phyloP scores from a whole-genome alignment of 1,140 invertebrate species.

The Lucilia sericata region DNA sequence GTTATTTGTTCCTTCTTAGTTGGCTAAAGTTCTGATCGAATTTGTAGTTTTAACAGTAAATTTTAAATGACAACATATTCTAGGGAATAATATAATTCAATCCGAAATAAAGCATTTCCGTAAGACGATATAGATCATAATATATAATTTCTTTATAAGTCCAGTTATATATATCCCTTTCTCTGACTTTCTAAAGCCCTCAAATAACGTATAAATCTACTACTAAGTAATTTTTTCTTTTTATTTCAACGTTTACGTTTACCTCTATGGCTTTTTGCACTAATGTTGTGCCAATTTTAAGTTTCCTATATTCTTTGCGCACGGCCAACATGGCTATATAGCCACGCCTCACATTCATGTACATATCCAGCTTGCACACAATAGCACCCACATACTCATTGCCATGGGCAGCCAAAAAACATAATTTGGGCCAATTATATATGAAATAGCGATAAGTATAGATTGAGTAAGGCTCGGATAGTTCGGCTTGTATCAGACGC shows the following conservation, averaged over 20 bases:
- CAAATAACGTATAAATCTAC: no score
- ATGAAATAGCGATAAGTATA: slow-evolving; percentile 99
- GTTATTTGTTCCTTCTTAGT: no score
- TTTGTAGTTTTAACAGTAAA: no score
- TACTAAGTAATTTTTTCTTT: slow-evolving; percentile 15
- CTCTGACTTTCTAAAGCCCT: no score
- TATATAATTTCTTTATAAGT: no score
- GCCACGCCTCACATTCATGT: slow-evolving; percentile 88
- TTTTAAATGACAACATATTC: no score
- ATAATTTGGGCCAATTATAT: slow-evolving; percentile 99
- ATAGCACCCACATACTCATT: slow-evolving; percentile 95
- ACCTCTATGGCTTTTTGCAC: slow-evolving; percentile 80
- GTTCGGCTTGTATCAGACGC: slow-evolving; percentile 97
- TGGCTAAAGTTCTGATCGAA: no score
- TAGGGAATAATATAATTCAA: no score
- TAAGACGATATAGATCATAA: no score
- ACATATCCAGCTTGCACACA: slow-evolving; percentile 97
- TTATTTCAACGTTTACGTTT: slow-evolving; percentile 68
- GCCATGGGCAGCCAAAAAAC: slow-evolving; percentile 92
- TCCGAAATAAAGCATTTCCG: no score
- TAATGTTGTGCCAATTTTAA: slow-evolving; percentile 86
- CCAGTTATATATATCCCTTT: no score
- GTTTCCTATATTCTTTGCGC: slow-evolving; percentile 94
- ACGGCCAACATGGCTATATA: slow-evolving; percentile 99
- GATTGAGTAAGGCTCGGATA: slow-evolving; percentile 99